Evolutionary conservation across 1,140 invertebrate genomes (phyloP).

Genomic region (Brachionus koreanus): DNA sequence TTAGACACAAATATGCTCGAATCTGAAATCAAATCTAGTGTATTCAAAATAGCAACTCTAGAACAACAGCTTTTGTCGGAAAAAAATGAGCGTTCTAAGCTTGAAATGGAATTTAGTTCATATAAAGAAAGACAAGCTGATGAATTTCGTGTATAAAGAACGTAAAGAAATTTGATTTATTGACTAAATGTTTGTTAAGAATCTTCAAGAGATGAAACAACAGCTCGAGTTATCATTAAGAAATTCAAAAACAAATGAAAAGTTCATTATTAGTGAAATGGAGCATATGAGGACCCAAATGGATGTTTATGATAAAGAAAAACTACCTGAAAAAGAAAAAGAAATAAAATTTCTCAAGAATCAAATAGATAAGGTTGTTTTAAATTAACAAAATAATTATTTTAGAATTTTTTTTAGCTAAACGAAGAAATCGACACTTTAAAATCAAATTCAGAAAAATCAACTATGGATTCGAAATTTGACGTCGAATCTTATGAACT

Average conservation of each 20-base stretch:
- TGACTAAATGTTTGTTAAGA: not conserved
- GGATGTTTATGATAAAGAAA: constrained; percentile 18
- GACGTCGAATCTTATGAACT: not conserved
- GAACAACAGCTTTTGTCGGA: constrained; percentile 9
- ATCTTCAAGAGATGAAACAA: constrained; percentile 19
- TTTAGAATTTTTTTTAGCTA: not conserved
- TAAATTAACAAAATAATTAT: not conserved
- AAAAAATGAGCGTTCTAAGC: constrained; percentile 24
- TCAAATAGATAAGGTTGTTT: constrained; percentile 11
- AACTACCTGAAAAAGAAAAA: constrained; percentile 25
- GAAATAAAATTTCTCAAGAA: not conserved
- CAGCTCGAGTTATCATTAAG: not conserved
- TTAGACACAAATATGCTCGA: constrained; percentile 18
- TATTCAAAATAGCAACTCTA: constrained; percentile 30
- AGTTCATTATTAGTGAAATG: constrained; percentile 31
- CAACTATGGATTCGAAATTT: not conserved
- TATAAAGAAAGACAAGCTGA: constrained; percentile 14
- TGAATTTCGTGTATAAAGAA: not conserved
- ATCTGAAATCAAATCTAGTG: constrained; percentile 25
- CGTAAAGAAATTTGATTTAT: not conserved
- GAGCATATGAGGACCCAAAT: constrained; percentile 22
- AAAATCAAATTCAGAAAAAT: not conserved
- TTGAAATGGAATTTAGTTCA: constrained; percentile 18
- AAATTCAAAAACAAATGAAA: constrained; percentile 41
- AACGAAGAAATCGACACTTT: not conserved